Evolutionary conservation across 2,888 invertebrate species (phyloP), one percentile per base, ranked within the genome.

Genomic region (Eretmocerus hayati): DNA sequence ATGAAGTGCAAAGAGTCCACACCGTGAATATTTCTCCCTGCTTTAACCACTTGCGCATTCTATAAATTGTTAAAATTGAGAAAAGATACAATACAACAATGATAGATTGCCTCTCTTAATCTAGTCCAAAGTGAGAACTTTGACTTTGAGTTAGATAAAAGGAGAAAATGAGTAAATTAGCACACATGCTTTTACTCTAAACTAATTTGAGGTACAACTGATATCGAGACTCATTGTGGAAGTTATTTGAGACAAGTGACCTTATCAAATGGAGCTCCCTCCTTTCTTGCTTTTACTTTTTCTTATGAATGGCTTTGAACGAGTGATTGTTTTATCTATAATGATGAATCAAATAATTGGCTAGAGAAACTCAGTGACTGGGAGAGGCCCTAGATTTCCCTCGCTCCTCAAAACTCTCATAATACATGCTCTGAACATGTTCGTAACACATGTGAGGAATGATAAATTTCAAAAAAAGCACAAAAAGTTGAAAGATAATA

Each of bases 211-310:
- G 54, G 35, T 46, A 42, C 42, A 35, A 51, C 42, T 44, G 58
- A 49, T 54, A 53, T 53, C 50, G 53, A 59, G 53, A 56, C 52
- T 57, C 56, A 35, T 56, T 58, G 57, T 56, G 57, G 50, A n/a
- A n/a, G n/a, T n/a, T 58, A 58, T 56, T 57, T 43, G 47, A 50
- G 58, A 63, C 60, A 65, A 65, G 65, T 65, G 65, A 62, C 65
- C 65, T 65, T 65, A 62, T 52, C 46, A 40, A 44, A 48, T 55
- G 55, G 59, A 58, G 58, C 57, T 61, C 61, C 57, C 55, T 53
- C 50, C 52, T 58, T 53, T 53, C 48, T 46, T 48, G 47, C 52
- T 53, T 54, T 49, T 46, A 50, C 45, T 46, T 48, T 36, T 15
- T 30, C 26, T 30, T 15, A 40, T 30, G 45, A 46, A 43, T 23